Conservation (phyloP, 1,140 invertebrate species). For the Drosophila melanogaster region DNA sequence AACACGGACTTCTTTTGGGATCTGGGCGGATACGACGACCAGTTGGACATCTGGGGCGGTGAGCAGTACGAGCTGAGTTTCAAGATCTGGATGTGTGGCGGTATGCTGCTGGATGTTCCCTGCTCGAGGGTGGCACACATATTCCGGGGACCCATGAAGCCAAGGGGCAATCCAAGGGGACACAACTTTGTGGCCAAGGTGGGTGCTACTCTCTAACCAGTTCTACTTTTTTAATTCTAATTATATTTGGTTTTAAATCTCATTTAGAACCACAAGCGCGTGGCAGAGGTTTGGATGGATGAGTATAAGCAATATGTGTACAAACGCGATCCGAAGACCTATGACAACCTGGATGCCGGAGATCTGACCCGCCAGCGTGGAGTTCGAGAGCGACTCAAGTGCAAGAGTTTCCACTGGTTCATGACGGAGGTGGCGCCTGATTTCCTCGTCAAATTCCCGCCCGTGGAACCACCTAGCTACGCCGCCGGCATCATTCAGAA, state of each 20-base stretch:
- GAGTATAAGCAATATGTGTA: slow-evolving; percentile 92
- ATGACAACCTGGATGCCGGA: slow-evolving; percentile 87
- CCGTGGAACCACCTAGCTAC: slow-evolving; percentile 90
- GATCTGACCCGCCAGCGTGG: slow-evolving; percentile 89
- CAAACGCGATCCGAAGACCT: slow-evolving; percentile 87
- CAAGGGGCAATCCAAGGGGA: slow-evolving; percentile 93
- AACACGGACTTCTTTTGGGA: slow-evolving; percentile 97
- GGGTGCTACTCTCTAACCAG: neutral
- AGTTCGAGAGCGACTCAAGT: slow-evolving; percentile 88
- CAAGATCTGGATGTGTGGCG: slow-evolving; percentile 96
- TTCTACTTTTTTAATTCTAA: neutral
- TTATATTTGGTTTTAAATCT: neutral
- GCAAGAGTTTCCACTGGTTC: slow-evolving; percentile 94
- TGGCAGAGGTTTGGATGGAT: slow-evolving; percentile 96
- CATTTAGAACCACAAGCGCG: slow-evolving; percentile 88
- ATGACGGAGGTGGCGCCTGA: slow-evolving; percentile 93
- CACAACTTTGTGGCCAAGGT: slow-evolving; percentile 71
- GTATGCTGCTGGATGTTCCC: slow-evolving; percentile 94
- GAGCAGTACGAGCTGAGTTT: slow-evolving; percentile 99
- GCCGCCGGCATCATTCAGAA: slow-evolving; percentile 90
- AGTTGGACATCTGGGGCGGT: slow-evolving; percentile 97
- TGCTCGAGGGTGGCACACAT: slow-evolving; percentile 98
- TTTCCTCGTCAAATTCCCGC: slow-evolving; percentile 90
- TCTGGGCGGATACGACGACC: slow-evolving; percentile 96
- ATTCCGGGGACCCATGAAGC: slow-evolving; percentile 87